phyloP scores from a whole-genome alignment of 2,888 invertebrate species.

The Hemaris fuciformis region DNA sequence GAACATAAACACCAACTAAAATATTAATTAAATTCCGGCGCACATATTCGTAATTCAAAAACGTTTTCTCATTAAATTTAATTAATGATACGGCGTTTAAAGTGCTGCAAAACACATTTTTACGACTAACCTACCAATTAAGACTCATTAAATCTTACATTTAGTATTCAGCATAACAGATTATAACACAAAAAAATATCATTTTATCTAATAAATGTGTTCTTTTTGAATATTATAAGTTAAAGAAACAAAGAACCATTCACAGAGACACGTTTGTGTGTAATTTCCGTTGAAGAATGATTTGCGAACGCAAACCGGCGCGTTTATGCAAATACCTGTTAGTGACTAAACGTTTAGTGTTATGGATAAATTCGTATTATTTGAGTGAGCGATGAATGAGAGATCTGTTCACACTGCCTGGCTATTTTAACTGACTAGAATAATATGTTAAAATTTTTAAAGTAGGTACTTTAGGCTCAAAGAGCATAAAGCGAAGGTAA shows the following conservation, averaged over 20 bases:
- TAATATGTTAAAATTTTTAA: constrained; percentile 11
- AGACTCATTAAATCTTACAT: not conserved
- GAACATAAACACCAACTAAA: too few relatives aligned
- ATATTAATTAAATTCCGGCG: not conserved
- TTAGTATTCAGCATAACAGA: not conserved
- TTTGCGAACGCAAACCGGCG: constrained; percentile 30
- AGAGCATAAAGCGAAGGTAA: too few relatives aligned
- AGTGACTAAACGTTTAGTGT: constrained; percentile 41
- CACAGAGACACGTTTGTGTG: not conserved
- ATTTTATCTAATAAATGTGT: not conserved
- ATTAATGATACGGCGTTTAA: not conserved
- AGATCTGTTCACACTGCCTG: constrained; percentile 35
- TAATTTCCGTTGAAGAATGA: not conserved
- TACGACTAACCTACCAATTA: not conserved
- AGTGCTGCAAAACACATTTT: not conserved
- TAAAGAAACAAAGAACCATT: not conserved
- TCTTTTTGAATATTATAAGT: not conserved
- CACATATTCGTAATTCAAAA: not conserved
- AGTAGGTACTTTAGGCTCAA: constrained; percentile 1
- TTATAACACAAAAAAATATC: not conserved
- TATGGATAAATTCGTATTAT: constrained; percentile 52
- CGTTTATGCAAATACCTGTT: constrained; percentile 33
- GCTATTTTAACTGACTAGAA: constrained; percentile 13
- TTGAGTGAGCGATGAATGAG: constrained; percentile 43
- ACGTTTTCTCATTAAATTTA: not conserved